Evolutionary conservation across 2,113 vertebrate genomes (phyloP).

Genomic region (Felis catus): DNA sequence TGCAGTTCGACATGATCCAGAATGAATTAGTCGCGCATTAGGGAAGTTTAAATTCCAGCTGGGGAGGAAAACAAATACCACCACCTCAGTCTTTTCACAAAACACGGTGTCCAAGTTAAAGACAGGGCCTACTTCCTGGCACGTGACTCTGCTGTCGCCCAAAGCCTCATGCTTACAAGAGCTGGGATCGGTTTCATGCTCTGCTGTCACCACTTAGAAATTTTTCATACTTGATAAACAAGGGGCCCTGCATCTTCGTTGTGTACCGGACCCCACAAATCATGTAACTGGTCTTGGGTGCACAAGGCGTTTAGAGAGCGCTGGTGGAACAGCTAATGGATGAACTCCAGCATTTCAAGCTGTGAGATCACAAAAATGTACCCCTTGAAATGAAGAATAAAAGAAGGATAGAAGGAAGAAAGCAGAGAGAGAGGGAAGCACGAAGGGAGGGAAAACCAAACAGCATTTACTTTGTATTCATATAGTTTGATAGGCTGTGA

Average conservation of each 20-base stretch:
- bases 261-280: neutral
- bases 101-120: neutral
- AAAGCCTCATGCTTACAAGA: neutral
- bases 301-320: neutral
- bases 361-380: conserved; percentile 34
- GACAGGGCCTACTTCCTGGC: neutral
- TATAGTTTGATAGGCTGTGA: neutral
- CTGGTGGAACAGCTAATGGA: neutral
- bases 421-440: neutral
- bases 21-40: conserved; percentile 59
- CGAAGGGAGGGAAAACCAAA: neutral
- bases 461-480: neutral
- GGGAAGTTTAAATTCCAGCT: conserved; percentile 55
- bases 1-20: conserved; percentile 64
- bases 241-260: neutral
- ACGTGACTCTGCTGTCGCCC: too few species aligned
- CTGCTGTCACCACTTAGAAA: neutral
- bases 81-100: conserved; percentile 6
- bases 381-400: neutral
- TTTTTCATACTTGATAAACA: neutral
- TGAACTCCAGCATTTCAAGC: conserved; percentile 3
- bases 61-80: conserved; percentile 48
- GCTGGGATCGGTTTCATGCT: neutral
- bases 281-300: neutral
- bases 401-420: neutral